Percentiles rank a stretch among this genome's conserved stretches.
Evolutionary conservation across 2,113 vertebrate species (phyloP).

Genomic region (Lipotes vexillifer): DNA sequence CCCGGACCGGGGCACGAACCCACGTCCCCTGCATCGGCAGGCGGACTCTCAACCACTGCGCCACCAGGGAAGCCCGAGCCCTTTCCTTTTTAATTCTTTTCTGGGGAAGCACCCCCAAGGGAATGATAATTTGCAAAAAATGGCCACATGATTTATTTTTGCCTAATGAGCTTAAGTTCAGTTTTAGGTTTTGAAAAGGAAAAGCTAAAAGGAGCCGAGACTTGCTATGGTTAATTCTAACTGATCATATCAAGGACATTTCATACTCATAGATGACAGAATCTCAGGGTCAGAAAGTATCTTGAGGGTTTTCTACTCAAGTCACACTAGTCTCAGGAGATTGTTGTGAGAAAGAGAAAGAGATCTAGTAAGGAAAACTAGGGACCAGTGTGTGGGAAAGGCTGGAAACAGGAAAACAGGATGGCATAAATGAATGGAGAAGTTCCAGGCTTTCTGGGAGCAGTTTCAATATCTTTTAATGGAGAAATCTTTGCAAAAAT

Average conservation of each 20-base stretch:
- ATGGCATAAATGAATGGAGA: not conserved
- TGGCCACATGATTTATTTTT: not conserved
- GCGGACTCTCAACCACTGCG: no score
- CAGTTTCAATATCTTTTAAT: not conserved
- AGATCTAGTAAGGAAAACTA: not conserved
- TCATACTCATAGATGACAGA: not conserved
- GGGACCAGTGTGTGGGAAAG: not conserved
- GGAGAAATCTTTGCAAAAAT: not conserved
- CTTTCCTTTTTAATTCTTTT: not conserved
- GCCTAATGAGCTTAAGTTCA: conserved; percentile 12
- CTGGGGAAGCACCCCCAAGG: not conserved
- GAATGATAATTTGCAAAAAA: not conserved
- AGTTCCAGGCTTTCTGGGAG: not conserved
- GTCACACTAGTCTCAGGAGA: not conserved
- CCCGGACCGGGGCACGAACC: no score
- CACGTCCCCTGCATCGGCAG: no score
- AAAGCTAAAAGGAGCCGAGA: not conserved
- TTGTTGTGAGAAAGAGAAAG: not conserved
- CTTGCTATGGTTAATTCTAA: not conserved
- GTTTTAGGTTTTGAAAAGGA: not conserved
- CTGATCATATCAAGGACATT: not conserved
- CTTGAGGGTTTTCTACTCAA: not conserved
- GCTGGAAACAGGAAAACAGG: not conserved
- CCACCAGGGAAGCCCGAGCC: not conserved
- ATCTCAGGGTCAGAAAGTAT: not conserved